Conservation (phyloP, 2,888 invertebrate species). For the Galeruca laticollis region DNA sequence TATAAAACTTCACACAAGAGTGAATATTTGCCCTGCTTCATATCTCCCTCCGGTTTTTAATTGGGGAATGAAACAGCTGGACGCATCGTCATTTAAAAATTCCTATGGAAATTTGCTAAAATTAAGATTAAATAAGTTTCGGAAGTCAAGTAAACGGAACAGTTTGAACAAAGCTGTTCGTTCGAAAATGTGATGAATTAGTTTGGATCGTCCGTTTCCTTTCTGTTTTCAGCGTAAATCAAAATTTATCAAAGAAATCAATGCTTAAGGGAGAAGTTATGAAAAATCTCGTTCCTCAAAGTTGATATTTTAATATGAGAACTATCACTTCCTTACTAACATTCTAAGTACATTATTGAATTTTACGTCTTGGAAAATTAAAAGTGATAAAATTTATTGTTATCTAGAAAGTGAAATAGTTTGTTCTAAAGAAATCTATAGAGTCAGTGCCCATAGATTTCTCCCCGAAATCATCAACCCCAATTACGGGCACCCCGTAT, state of each 20-base stretch:
- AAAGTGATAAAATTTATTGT: too few species aligned
- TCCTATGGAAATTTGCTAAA: slow-evolving; percentile 17
- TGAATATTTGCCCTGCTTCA: slow-evolving; percentile 17
- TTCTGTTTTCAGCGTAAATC: background rate
- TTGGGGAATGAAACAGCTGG: slow-evolving; percentile 11
- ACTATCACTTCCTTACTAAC: too few species aligned
- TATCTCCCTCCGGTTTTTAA: slow-evolving; percentile 15
- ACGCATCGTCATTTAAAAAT: slow-evolving; percentile 15
- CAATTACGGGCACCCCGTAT: too few species aligned
- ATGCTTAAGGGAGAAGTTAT: background rate
- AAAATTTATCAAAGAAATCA: background rate
- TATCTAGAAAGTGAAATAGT: too few species aligned
- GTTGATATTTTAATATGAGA: too few species aligned
- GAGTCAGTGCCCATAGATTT: too few species aligned
- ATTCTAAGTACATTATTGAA: too few species aligned
- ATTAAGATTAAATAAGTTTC: slow-evolving; percentile 29
- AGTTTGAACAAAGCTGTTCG: background rate
- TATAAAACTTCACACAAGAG: slow-evolving; percentile 1
- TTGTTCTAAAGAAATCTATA: too few species aligned
- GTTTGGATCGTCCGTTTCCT: background rate
- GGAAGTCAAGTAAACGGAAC: slow-evolving; percentile 18
- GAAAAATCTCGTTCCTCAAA: too few species aligned
- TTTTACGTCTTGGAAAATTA: too few species aligned
- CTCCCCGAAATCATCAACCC: too few species aligned
- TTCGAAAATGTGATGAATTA: slow-evolving; percentile 17